Evolutionary conservation across 2,797 vertebrate genomes (phyloP), one percentile per base, ranked within the genome.

Genomic region (Champsocephalus esox): DNA sequence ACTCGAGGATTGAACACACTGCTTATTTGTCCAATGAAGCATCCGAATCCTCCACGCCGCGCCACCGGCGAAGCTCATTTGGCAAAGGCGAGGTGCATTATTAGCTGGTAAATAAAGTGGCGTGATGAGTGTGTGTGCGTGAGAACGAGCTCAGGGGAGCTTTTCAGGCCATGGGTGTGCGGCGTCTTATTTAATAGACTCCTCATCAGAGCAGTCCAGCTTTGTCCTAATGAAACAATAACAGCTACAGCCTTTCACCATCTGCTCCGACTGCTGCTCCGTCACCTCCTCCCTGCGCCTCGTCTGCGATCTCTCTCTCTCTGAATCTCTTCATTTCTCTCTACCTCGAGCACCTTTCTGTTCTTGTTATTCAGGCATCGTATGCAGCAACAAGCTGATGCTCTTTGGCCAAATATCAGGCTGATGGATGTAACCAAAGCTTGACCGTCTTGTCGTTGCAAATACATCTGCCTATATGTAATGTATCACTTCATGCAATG

Each of bases 21-120:
- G 81, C 87, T 87, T 91, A 91, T 92, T 92, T 92, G 90, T 87
- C 83, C 87, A 90, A 83, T 91, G 87, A 90, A 88, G 87, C 87
- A 51, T 63, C 79, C 34, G 62, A 78, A 84, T 84, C 88, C 87
- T 76, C 86, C 87, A 73, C 82, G 11, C 70, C 2, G 64, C 24
- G 34, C 78, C 70, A 44, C 85, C 73, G 48, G 57, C 24, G 84
- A 81, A 82, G 88, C 86, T 93, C 83, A 92, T 93, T 93, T 92
- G 89, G 86, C 88, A 34, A 68, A 79, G 61, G 83, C 89, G 58
- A 75, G 57, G 77, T 24, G 59, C 64, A 80, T 87, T 90, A 92
- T 93, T 92, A 93, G 87, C 85, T 19, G 73, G 80, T 89, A 90
- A 93, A 91, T 89, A 91, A 91, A 90, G 87, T 89, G 86, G 62